Base-by-base conservation (phyloP, 2,797 vertebrate species). In the Malacoraja senta region DNA sequence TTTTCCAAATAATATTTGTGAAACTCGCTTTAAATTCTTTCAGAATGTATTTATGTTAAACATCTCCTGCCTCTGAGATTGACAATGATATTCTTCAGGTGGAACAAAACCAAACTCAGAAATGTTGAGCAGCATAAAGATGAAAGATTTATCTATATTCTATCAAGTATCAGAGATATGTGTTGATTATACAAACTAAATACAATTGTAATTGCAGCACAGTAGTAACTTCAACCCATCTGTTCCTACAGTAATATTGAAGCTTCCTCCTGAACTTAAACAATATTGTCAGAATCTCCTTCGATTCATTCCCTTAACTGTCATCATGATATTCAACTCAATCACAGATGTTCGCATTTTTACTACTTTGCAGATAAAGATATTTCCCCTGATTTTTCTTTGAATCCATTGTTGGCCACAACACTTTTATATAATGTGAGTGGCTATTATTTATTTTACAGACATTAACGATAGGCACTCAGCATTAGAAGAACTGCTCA, bases 1-100 rank as follows among this genome's bases (percentile, higher is more conserved):
- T 88, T 88, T 88, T 24, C 58, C 58, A 32, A 88, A 68, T n/a
- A 24, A 35, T 32, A 88, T 88, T 88, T 68, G n/a, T 88, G n/a
- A 88, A 68, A 88, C 35, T 35, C 61, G 24, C 32, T 35, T 88
- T 63, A 35, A 19, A 35, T 35, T 88, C 12, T 35, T 61, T 61
- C 63, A 68, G n/a, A 68, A 53, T 53, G 44, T 53, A 6, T 7
- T 53, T 53, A 53, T 53, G 44, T 53, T 53, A 53, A 53, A 53
- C 44, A 86, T 65, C 83, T 32, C 29, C 29, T n/a, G 15, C 15
- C 21, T 9, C 17, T 29, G 17, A 2, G 15, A 68, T 1, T 35
- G 63, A 32, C 65, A 88, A 88, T 24, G 19, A 68, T 19, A 12
- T 35, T 65, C n/a, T n/a, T 21, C 19, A 65, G 63, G 7, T 35